Percentiles rank a stretch among this genome's conserved stretches.
Conservation (phyloP, 1,140 invertebrate genomes). For the Aphaenogaster rudis region DNA sequence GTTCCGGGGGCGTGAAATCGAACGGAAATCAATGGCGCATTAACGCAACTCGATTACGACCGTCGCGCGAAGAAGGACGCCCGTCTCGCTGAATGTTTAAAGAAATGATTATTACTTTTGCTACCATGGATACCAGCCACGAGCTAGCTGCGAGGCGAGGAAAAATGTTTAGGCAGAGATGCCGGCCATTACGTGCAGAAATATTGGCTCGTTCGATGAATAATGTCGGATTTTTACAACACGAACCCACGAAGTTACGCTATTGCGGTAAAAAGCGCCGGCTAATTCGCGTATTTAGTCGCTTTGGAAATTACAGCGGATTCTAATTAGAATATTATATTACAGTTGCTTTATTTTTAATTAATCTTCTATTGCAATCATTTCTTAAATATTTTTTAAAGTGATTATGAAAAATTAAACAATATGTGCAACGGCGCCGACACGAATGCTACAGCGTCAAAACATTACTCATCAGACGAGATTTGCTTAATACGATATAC, state of each 20-base stretch:
- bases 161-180: slow-evolving; percentile 55
- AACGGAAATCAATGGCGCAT: slow-evolving; percentile 60
- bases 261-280: slow-evolving; percentile 14
- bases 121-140: background rate
- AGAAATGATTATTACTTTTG: slow-evolving; percentile 42
- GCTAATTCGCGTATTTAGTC: slow-evolving; percentile 18
- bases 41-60: slow-evolving; percentile 24
- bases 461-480: slow-evolving; percentile 35
- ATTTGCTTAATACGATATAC: slow-evolving; percentile 45
- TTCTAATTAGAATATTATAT: slow-evolving; percentile 17
- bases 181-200: slow-evolving; percentile 23
- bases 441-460: background rate
- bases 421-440: background rate
- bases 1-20: slow-evolving; percentile 69
- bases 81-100: slow-evolving; percentile 37
- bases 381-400: background rate
- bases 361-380: background rate
- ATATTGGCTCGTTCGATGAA: slow-evolving; percentile 59
- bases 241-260: background rate
- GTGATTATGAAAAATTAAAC: slow-evolving; percentile 5
- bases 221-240: slow-evolving; percentile 20
- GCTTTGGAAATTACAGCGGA: background rate
- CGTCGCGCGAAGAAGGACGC: background rate
- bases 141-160: background rate
- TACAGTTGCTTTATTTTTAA: background rate